A percentile compares a stretch with the other conserved stretches of the same genome.
These are phyloP conservation scores for Camponotus vicinus DNA, from an alignment of 1,140 invertebrate genomes.

Conservation along the genomic window DNA sequence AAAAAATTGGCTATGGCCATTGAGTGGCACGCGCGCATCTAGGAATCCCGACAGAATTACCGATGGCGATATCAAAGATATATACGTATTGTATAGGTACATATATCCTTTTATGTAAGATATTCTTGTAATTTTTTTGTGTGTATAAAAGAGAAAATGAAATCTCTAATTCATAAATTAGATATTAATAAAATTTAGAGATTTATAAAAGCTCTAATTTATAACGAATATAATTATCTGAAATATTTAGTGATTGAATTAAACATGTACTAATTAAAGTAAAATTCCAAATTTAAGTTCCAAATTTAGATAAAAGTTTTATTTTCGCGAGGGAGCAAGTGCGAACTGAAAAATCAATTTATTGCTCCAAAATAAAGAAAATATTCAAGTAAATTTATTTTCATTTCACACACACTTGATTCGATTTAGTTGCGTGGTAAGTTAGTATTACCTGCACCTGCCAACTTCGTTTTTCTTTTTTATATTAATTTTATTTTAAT, in stretches of 20 bases:
- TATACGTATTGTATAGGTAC: neutral
- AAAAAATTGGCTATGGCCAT: constrained; percentile 10
- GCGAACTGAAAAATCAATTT: neutral
- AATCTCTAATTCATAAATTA: neutral
- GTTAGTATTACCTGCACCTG: neutral
- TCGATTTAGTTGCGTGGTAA: neutral
- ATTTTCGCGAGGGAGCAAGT: neutral
- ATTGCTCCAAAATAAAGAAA: neutral
- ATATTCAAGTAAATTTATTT: neutral
- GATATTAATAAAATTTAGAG: too few relatives aligned
- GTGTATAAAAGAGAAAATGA: neutral
- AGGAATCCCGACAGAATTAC: neutral
- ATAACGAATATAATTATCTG: constrained; percentile 1
- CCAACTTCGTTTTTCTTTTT: neutral
- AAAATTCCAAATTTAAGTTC: neutral
- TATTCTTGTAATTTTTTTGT: neutral
- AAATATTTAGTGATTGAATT: constrained; percentile 4
- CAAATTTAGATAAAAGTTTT: neutral
- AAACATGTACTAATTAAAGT: neutral
- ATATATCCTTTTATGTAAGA: neutral
- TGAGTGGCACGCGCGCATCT: constrained; percentile 43
- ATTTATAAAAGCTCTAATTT: neutral
- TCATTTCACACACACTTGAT: neutral
- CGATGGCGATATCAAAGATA: neutral
- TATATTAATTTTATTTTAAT: constrained; percentile 4